These are phyloP conservation scores for Temnopleurus reevesii DNA, from an alignment of 53 echinoderm and acorn worm species.

Conservation along the genomic window DNA sequence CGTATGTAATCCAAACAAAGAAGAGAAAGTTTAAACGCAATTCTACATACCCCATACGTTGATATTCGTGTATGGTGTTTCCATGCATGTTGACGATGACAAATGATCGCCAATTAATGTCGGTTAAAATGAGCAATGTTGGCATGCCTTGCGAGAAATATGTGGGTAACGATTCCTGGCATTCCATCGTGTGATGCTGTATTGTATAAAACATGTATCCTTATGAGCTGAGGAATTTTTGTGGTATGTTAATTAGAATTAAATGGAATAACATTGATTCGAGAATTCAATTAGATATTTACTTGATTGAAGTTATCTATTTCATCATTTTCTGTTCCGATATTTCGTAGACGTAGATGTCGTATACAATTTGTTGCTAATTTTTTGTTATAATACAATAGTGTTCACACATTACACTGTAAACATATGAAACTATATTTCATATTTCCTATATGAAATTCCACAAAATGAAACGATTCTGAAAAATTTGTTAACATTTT, in stretches of 20 bases:
- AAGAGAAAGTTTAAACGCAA: too few species aligned
- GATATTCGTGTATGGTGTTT: background rate
- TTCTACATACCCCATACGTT: background rate
- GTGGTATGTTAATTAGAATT: background rate
- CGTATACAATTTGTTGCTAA: too few species aligned
- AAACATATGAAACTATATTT: too few species aligned
- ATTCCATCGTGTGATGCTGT: background rate
- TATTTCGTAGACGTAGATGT: too few species aligned
- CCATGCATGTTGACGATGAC: background rate
- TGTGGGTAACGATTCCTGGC: background rate
- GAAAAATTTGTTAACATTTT: too few species aligned
- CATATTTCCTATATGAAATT: too few species aligned
- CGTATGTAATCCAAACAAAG: too few species aligned
- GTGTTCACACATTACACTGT: too few species aligned
- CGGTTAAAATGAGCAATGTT: conserved; percentile 33
- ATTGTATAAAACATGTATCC: background rate
- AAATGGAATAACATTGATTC: background rate
- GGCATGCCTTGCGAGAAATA: background rate
- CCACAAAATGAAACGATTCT: too few species aligned
- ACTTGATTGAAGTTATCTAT: too few species aligned
- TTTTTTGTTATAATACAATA: too few species aligned
- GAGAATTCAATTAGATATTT: background rate
- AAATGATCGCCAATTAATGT: conserved; percentile 50
- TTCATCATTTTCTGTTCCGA: too few species aligned
- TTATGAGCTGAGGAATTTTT: background rate